Conservation (phyloP, 1,140 invertebrate genomes). For the Lordiphosa mommai region DNA sequence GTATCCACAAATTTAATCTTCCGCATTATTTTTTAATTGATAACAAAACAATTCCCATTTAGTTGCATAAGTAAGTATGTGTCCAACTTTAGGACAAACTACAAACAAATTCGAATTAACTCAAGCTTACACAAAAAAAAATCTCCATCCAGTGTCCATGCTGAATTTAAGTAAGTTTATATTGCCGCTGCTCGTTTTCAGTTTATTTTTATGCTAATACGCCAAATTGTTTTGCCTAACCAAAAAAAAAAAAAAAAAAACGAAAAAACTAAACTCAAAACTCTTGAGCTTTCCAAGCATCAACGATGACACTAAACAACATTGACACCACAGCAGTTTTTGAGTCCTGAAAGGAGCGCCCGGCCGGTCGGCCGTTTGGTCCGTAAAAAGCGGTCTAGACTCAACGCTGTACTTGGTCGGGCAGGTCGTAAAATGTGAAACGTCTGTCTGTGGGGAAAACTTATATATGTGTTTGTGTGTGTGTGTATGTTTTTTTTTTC, state of each 20-base stretch:
- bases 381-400: slow-evolving; percentile 71
- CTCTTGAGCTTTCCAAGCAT: slow-evolving; percentile 42
- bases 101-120: not conserved
- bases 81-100: not conserved
- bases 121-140: slow-evolving; percentile 4
- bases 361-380: not conserved
- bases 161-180: slow-evolving; percentile 2
- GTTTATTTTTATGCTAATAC: slow-evolving; percentile 56
- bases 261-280: slow-evolving; percentile 20
- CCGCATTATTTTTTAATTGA: too few species aligned
- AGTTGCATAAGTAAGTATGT: not conserved
- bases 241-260: slow-evolving; percentile 7
- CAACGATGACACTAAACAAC: slow-evolving; percentile 62
- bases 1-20: too few species aligned
- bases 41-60: not conserved
- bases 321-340: slow-evolving; percentile 61
- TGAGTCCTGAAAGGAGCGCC: not conserved
- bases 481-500: slow-evolving; percentile 9
- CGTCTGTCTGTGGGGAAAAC: slow-evolving; percentile 36
- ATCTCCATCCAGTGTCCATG: not conserved
- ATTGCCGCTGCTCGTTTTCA: slow-evolving; percentile 10
- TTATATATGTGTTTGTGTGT: slow-evolving; percentile 19
- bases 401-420: slow-evolving; percentile 17
- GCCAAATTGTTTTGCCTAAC: slow-evolving; percentile 20
- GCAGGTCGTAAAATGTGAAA: slow-evolving; percentile 56